Base-by-base conservation (phyloP, 2,888 invertebrate species). In the Nomada lathburiana region DNA sequence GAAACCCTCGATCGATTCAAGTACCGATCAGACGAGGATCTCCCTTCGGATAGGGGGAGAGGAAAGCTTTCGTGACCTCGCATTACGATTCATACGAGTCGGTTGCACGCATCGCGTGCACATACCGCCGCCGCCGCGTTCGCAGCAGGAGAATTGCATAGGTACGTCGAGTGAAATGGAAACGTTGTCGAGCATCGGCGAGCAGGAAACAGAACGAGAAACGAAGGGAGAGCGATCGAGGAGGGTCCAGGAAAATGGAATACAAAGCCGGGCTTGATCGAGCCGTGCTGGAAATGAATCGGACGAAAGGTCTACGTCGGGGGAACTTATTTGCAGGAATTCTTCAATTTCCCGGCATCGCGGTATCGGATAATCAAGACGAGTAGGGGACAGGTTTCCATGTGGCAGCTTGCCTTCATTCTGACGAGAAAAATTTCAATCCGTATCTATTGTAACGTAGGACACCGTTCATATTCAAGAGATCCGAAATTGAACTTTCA, bases 301-400 rank as follows among this genome's bases (percentile, higher is more conserved):
- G 73, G 72, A 81, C 81, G 52, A 73, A 72, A 76, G 76, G 64
- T 63, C 74, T 69, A 70, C 70, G 68, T 20, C 76, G 64, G 16
- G 71, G 73, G 65, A 78, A 80, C 77, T 78, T 85, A 78, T 83
- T 83, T 70, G 80, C 62, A 65, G 81, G 74, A 73, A 84, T 81
- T 78, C 81, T 84, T 65, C 78, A 70, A 78, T 78, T 76, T 84
- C 74, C 74, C 73, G 60, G 68, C 55, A 71, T 74, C 80, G 23
- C 67, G 52, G n/a, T n/a, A 5, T 29, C 53, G 50, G 9, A 29
- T 57, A 55, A 71, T 42, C 65, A 47, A 36, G 13, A 9, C n/a
- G 55, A 67, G 13, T 60, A n/a, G 18, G 26, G 44, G 53, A 55
- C 53, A 18, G 55, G 23, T 47, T 50, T 76, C 63, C 47, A 16